Conservation (phyloP, 2,113 vertebrate species). For the Sigmodon hispidus region DNA sequence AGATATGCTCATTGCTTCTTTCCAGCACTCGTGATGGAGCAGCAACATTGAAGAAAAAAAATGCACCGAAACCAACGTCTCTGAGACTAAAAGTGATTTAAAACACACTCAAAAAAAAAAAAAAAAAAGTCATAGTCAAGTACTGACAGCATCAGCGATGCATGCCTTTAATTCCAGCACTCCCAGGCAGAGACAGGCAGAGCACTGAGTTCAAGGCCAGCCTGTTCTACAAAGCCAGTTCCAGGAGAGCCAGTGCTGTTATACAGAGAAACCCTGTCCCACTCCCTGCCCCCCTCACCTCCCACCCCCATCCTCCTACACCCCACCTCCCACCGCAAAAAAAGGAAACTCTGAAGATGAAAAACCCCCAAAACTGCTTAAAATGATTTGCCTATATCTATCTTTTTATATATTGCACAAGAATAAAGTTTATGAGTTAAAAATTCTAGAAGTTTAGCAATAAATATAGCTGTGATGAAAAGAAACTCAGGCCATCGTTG, state of each 20-base stretch:
- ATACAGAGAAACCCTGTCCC: too few species aligned
- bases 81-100: background rate
- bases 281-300: too few species aligned
- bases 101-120: background rate
- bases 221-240: too few species aligned
- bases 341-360: background rate
- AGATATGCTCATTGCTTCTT: constrained; percentile 25
- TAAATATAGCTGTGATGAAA: constrained; percentile 37
- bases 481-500: constrained; percentile 1
- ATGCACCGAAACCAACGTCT: background rate
- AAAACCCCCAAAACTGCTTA: background rate
- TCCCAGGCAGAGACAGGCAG: too few species aligned
- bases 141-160: too few species aligned
- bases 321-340: too few species aligned
- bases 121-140: too few species aligned
- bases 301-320: too few species aligned
- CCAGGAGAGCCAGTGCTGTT: too few species aligned
- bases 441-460: constrained; percentile 42
- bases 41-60: background rate
- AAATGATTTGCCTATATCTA: background rate
- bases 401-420: background rate
- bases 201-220: too few species aligned
- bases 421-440: background rate
- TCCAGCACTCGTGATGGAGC: background rate
- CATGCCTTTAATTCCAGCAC: too few species aligned